Evolutionary conservation across 2,797 vertebrate species (phyloP), one percentile per base, ranked within the genome.

Genomic region (Cryptoprocta ferox): DNA sequence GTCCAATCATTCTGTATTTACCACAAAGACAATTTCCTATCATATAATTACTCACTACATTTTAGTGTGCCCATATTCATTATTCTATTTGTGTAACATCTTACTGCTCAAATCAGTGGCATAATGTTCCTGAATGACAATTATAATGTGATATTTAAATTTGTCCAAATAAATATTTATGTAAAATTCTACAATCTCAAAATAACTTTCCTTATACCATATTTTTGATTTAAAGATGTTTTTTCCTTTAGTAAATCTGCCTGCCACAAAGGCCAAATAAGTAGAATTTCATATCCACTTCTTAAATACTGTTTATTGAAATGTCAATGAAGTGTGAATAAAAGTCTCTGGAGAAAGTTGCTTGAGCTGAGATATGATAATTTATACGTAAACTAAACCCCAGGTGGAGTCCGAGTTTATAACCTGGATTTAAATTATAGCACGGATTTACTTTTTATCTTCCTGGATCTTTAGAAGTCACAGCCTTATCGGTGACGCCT

Each of bases 401-500:
- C 95, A 96, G 26, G 81, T 93, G 61, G 21, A 93, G 7, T 84
- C 73, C 66, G 94, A 89, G 83, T 97, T 89, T 96, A 96, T 96
- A 90, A 97, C 45, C 82, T 94, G n/a, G 48, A 96, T 97, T 97
- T 96, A 95, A 97, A 96, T 97, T 97, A 73, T 19, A 81, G 24
- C 56, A 61, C 1, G 1, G 61, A 92, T 91, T 97, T 94, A 89
- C 63, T 94, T 96, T 97, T 93, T 94, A 95, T 95, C 87, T 96
- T 94, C 91, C 91, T 84, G 37, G 53, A 70, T 94, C 97, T 97
- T 95, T 75, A 84, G 30, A 98, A 81, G 39, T 94, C 87, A 95
- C 83, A 94, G 61, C 73, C 94, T 85, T 93, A 79, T 95, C 37
- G 37, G 11, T 42, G 24, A 95, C 81, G 32, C 28, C 50, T 59